A percentile compares a stretch with the other conserved stretches of the same genome.
Conservation (phyloP, 2,888 invertebrate species). For the Plebejus melissa region DNA sequence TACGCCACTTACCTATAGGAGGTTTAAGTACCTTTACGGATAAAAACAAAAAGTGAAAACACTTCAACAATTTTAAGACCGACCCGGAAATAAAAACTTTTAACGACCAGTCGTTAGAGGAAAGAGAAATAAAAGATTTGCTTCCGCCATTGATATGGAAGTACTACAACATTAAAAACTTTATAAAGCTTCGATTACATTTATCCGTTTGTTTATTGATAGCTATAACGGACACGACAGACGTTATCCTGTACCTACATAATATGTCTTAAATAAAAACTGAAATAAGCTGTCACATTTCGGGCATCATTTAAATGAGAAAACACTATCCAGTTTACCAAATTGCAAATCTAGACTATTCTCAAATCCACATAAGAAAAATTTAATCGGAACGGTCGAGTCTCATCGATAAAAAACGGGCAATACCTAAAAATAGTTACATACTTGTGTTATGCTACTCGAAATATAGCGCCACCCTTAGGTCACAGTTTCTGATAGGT, state of each 20-base stretch:
- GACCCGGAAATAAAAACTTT: slow-evolving; percentile 12
- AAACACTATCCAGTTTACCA: too few species aligned
- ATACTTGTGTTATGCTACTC: too few species aligned
- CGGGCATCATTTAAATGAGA: too few species aligned
- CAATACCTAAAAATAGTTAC: too few species aligned
- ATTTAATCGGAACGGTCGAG: too few species aligned
- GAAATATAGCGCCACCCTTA: neutral
- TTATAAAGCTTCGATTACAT: neutral
- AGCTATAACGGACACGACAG: too few species aligned
- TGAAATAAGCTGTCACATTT: too few species aligned
- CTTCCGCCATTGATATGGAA: neutral
- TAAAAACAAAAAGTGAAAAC: neutral
- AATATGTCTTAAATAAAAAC: too few species aligned
- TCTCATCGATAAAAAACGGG: too few species aligned
- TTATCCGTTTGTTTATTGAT: neutral
- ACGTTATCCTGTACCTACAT: too few species aligned
- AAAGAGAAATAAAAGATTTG: neutral
- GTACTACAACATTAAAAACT: neutral
- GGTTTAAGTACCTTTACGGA: neutral
- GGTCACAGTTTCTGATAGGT: neutral
- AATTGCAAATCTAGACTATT: too few species aligned
- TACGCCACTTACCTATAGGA: neutral
- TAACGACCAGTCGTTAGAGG: slow-evolving; percentile 4
- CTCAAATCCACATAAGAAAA: too few species aligned
- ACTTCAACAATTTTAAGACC: slow-evolving; percentile 12